Conservation (phyloP, 2,888 invertebrate species). For the Caenorhabditis angaria region DNA sequence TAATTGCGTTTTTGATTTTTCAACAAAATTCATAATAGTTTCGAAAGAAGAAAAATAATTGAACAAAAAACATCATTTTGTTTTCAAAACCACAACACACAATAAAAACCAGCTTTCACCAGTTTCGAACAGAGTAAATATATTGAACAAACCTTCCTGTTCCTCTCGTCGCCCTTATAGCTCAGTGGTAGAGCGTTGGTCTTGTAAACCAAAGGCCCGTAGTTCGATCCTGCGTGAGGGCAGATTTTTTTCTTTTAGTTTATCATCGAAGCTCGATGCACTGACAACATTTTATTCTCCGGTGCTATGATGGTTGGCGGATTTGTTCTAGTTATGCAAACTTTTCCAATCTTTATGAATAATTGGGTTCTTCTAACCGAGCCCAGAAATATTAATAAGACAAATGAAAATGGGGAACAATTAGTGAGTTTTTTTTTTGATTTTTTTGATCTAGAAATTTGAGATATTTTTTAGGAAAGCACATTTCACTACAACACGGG, state of each 20-base stretch:
- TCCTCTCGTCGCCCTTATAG: constrained; percentile 38
- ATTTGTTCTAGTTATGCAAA: constrained; percentile 52
- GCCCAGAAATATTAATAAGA: constrained; percentile 67
- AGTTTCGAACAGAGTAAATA: too few relatives aligned
- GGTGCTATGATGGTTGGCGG: constrained; percentile 48
- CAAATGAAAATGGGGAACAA: constrained; percentile 67
- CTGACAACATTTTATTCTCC: constrained; percentile 57
- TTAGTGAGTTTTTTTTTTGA: constrained; percentile 42
- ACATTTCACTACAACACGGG: constrained; percentile 68
- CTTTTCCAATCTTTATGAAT: constrained; percentile 58
- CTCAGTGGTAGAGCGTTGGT: constrained; percentile 55
- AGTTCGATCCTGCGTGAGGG: constrained; percentile 54
- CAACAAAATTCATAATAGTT: neutral
- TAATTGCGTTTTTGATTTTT: too few relatives aligned
- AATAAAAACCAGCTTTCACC: too few relatives aligned
- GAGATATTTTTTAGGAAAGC: constrained; percentile 50
- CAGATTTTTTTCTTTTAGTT: constrained; percentile 40
- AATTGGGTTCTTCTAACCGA: constrained; percentile 69
- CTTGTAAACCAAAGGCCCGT: constrained; percentile 54
- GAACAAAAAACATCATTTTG: neutral
- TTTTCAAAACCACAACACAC: neutral
- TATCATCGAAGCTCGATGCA: constrained; percentile 59
- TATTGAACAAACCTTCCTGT: neutral
- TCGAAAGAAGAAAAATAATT: neutral
- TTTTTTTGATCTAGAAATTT: neutral